Percentiles rank a stretch among this genome's conserved stretches.
These are phyloP conservation scores for Bubo scandiacus DNA, from an alignment of 2,113 vertebrate genomes.

Conservation along the genomic window DNA sequence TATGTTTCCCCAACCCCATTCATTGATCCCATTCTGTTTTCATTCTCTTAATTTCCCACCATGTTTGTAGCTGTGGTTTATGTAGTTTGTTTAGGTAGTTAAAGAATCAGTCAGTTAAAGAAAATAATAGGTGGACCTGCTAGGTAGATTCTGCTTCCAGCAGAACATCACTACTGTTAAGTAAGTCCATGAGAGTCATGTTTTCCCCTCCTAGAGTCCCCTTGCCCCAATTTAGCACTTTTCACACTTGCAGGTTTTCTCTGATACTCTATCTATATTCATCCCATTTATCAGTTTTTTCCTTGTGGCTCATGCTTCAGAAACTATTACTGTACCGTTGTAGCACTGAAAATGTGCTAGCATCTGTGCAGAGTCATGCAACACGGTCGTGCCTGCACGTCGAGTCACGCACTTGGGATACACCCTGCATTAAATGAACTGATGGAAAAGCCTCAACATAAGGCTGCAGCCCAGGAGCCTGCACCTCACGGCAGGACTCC, in stretches of 20 bases:
- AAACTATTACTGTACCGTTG: neutral
- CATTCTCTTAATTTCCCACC: neutral
- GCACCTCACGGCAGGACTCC: neutral
- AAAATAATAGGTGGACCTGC: neutral
- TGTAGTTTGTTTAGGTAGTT: neutral
- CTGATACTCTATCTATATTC: neutral
- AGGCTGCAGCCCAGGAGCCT: neutral
- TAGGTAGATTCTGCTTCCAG: neutral
- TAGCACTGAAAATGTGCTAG: neutral
- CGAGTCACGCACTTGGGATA: neutral
- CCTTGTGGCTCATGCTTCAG: neutral
- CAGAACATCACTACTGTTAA: neutral
- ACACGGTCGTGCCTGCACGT: accelerated
- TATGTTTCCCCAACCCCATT: neutral
- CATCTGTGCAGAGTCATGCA: neutral
- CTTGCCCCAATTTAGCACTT: neutral
- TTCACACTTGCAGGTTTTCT: neutral
- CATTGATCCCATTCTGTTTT: neutral
- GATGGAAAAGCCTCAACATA: neutral
- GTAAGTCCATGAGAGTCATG: neutral
- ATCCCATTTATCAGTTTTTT: neutral
- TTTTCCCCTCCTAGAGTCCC: neutral
- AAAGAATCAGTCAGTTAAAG: neutral
- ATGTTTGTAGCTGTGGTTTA: neutral
- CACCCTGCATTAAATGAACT: neutral